Percentiles rank a stretch among this genome's conserved stretches.
Evolutionary conservation across 2,113 vertebrate species (phyloP).

Genomic region (Heterochromis multidens): DNA sequence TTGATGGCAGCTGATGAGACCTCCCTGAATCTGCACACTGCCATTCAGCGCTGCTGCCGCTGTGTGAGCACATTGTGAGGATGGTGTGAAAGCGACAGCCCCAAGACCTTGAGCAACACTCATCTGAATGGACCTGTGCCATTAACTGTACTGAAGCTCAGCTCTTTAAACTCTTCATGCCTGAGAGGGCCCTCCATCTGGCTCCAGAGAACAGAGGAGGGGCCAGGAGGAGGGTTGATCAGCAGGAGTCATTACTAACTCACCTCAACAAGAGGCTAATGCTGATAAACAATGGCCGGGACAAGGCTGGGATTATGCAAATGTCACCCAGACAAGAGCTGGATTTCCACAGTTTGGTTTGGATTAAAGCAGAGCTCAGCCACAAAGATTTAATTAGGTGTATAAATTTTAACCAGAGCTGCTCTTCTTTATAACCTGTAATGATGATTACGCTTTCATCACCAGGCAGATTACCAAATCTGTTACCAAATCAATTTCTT

Average conservation of each 20-base stretch:
- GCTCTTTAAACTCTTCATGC: slow-evolving; percentile 65
- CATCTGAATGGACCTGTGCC: slow-evolving; percentile 59
- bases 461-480: too few species aligned
- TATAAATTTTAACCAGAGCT: neutral
- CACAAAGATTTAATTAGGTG: slow-evolving; percentile 42
- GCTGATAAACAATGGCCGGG: slow-evolving; percentile 73
- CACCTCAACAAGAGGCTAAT: slow-evolving; percentile 72
- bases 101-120: slow-evolving; percentile 65
- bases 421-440: neutral
- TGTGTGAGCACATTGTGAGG: slow-evolving; percentile 59
- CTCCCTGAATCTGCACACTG: slow-evolving; percentile 49
- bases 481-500: too few species aligned
- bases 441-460: neutral
- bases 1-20: slow-evolving; percentile 15
- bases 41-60: slow-evolving; percentile 37
- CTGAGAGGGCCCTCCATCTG: slow-evolving; percentile 76
- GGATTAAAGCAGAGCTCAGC: slow-evolving; percentile 52
- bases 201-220: slow-evolving; percentile 51
- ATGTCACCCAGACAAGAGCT: slow-evolving; percentile 57
- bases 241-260: slow-evolving; percentile 72
- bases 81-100: slow-evolving; percentile 62
- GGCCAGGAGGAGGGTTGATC: slow-evolving; percentile 53
- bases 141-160: slow-evolving; percentile 53
- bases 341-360: slow-evolving; percentile 64
- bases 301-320: slow-evolving; percentile 76